Conservation (phyloP, 2,888 invertebrate species). For the Periphyllus acericola region DNA sequence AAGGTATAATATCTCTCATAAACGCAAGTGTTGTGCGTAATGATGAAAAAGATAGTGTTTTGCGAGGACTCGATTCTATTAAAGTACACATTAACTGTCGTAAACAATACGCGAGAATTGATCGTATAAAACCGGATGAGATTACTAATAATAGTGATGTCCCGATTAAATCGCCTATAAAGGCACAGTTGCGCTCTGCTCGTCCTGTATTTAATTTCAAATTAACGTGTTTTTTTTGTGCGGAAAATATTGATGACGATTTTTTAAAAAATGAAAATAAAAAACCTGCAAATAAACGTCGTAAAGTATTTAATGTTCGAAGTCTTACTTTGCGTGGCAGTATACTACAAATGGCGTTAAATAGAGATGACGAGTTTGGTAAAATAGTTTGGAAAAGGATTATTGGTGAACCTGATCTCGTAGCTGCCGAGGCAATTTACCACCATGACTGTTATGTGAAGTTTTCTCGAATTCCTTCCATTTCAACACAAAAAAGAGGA, state of each 20-base stretch:
- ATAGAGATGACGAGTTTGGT: slow-evolving; percentile 28
- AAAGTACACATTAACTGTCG: slow-evolving; percentile 36
- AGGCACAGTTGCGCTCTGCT: slow-evolving; percentile 22
- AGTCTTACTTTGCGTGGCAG: slow-evolving; percentile 2
- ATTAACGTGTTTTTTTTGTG: slow-evolving; percentile 34
- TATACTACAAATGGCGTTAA: slow-evolving; percentile 7
- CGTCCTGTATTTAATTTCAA: slow-evolving; percentile 27
- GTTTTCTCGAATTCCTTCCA: background rate
- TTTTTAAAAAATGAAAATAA: slow-evolving; percentile 34
- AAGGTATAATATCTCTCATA: slow-evolving; percentile 22
- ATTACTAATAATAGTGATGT: background rate
- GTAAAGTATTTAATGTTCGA: slow-evolving; percentile 7
- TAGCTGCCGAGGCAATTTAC: slow-evolving; percentile 28
- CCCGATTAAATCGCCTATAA: slow-evolving; percentile 19
- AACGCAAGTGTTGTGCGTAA: slow-evolving; percentile 40
- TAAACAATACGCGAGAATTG: slow-evolving; percentile 38
- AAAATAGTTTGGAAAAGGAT: slow-evolving; percentile 24
- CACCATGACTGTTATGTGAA: slow-evolving; percentile 34
- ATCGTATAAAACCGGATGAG: slow-evolving; percentile 24
- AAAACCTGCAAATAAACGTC: slow-evolving; percentile 10
- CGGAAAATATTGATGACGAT: slow-evolving; percentile 4
- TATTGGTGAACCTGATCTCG: slow-evolving; percentile 27
- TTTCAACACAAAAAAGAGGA: slow-evolving; percentile 26
- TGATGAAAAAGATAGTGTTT: slow-evolving; percentile 32
- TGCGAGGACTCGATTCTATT: slow-evolving; percentile 5